Base-by-base conservation (phyloP, 1,140 invertebrate species). In the Drosophila bipectinata region DNA sequence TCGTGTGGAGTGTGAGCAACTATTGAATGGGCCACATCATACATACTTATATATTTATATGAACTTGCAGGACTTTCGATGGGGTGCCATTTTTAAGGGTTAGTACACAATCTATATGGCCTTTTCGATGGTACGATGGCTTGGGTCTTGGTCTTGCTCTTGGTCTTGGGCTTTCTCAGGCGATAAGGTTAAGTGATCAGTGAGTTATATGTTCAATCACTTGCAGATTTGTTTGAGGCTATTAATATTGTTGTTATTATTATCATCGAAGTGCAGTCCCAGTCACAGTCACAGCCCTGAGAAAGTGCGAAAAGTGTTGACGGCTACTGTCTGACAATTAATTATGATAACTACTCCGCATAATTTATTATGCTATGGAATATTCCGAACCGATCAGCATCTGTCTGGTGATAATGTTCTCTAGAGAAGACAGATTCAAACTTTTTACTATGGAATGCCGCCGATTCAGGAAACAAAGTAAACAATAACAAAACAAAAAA, bases 251-350 rank as follows among this genome's bases (percentile, higher is more conserved):
- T 45, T 54, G 41, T 26, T 44, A 53, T 53, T 41, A 57, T 18
- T 32, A 54, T 76, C 76, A 76, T 76, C 72, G 59, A 49, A 62
- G 51, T 68, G 66, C 60, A 74, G 59, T 66, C 57, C 30, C 52
- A 79, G 77, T 77, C 77, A 62, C 60, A 74, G 59, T 66, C 57
- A 37, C 52, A 79, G 77, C 77, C 77, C 77, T 79, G 77, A 75
- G 74, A 54, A 80, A 66, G 72, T 80, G 72, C 59, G 77, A 68
- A 81, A 87, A 81, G 74, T 81, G 69, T 81, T 81, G 79, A 73
- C 52, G 32, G 49, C 56, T 51, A 44, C 55, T 48, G 72, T 41
- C 62, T 61, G 72, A 61, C 58, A 60, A 76, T 68, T 57, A 77
- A 78, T 73, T 82, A 77, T 79, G 66, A 82, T 82, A 82, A 54